These are phyloP conservation scores for Xenus cinereus DNA, from an alignment of 2,113 vertebrate species.

Conservation along the genomic window DNA sequence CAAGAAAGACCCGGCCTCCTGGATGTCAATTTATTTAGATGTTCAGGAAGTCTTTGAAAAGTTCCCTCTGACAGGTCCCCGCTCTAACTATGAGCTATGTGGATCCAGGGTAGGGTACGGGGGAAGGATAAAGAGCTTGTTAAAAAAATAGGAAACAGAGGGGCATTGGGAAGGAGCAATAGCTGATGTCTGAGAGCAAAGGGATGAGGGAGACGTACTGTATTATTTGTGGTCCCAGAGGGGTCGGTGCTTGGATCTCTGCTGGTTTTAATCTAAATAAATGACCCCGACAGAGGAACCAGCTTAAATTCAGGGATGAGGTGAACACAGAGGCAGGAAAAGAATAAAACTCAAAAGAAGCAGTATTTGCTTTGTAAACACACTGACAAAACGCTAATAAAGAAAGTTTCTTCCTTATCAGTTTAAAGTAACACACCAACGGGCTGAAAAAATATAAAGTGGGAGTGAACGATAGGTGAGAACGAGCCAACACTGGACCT, in stretches of 20 bases:
- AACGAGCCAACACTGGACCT: neutral
- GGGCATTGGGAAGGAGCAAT: neutral
- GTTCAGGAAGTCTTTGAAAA: conserved; percentile 27
- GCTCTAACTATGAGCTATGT: neutral
- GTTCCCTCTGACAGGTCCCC: neutral
- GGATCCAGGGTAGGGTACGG: neutral
- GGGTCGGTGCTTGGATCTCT: neutral
- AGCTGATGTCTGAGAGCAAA: neutral
- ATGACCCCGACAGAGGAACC: conserved; percentile 6
- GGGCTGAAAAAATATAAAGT: neutral
- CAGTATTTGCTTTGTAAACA: conserved; percentile 26
- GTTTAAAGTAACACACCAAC: neutral
- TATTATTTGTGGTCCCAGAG: neutral
- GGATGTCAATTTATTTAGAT: neutral
- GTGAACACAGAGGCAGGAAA: neutral
- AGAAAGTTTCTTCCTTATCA: conserved; percentile 1
- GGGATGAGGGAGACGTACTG: neutral
- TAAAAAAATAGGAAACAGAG: conserved; percentile 30
- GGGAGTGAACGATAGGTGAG: neutral
- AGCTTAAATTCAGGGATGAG: neutral
- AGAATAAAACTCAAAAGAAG: neutral
- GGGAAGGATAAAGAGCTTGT: neutral
- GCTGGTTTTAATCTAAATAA: conserved; percentile 64
- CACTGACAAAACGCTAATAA: neutral
- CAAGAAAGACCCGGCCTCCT: neutral